Conservation (phyloP, 2,797 vertebrate genomes). For the Typhlichthys eigenmanni region DNA sequence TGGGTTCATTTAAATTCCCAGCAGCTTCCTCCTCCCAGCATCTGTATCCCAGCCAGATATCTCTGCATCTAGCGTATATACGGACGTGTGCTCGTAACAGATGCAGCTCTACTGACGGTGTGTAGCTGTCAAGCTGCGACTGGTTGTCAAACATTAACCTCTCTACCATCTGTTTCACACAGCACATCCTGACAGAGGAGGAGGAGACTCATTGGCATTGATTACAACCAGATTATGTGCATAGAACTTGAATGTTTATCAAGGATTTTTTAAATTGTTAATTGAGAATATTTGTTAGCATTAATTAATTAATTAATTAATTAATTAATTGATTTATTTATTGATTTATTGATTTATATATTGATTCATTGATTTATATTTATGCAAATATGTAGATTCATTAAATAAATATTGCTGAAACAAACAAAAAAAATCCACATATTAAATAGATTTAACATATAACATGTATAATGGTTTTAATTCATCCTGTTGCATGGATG, state of each 20-base stretch:
- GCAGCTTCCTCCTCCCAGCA: not conserved
- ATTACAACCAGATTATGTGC: constrained; percentile 61
- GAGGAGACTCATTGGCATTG: constrained; percentile 44
- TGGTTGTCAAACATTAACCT: constrained; percentile 61
- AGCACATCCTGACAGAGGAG: constrained; percentile 34
- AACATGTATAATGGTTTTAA: too few relatives aligned
- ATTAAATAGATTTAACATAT: too few relatives aligned
- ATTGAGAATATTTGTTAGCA: too few relatives aligned
- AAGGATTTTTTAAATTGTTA: too few relatives aligned
- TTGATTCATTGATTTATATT: too few relatives aligned
- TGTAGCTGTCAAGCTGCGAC: constrained; percentile 48
- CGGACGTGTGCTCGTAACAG: constrained; percentile 50
- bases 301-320: too few relatives aligned
- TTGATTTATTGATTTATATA: too few relatives aligned
- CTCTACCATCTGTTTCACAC: constrained; percentile 59
- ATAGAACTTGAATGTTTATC: constrained; percentile 19
- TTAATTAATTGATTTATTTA: too few relatives aligned
- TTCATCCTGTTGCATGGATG: too few relatives aligned
- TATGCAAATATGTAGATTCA: too few relatives aligned
- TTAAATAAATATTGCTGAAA: too few relatives aligned
- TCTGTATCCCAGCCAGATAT: constrained; percentile 4
- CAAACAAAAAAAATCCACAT: too few relatives aligned
- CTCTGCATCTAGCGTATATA: constrained; percentile 26
- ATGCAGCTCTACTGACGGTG: constrained; percentile 52
- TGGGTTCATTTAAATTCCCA: not conserved